phyloP scores from a whole-genome alignment of 2,113 vertebrate species.

The Syrrhaptes paradoxus region DNA sequence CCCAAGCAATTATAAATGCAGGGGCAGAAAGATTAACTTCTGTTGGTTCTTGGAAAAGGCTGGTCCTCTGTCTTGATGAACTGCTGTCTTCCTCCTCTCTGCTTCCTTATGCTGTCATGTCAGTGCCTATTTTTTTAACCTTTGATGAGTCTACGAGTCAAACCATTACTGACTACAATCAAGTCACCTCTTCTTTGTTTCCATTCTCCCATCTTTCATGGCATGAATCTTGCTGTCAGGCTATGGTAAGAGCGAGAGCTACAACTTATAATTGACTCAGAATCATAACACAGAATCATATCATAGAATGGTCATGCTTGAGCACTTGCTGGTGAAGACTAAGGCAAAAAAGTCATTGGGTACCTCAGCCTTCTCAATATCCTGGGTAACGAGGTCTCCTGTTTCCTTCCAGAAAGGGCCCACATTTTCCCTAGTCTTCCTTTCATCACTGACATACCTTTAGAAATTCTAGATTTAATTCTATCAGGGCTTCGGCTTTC shows the following conservation, averaged over 20 bases:
- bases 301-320: too few species aligned
- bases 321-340: too few species aligned
- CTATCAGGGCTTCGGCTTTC: too few species aligned
- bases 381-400: too few species aligned
- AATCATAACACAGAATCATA: too few species aligned
- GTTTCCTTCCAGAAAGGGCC: too few species aligned
- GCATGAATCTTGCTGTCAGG: background rate
- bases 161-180: background rate
- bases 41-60: background rate
- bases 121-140: background rate
- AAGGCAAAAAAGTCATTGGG: too few species aligned
- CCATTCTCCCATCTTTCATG: background rate
- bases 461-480: too few species aligned
- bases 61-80: background rate
- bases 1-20: background rate
- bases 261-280: background rate
- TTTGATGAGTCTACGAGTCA: background rate
- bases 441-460: too few species aligned
- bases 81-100: background rate
- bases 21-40: background rate
- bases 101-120: background rate
- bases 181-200: background rate
- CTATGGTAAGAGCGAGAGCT: background rate
- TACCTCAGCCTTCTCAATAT: too few species aligned
- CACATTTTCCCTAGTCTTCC: too few species aligned